Conservation (phyloP, 92 coral and sea anemone genomes). For the Phenganax marumi region DNA sequence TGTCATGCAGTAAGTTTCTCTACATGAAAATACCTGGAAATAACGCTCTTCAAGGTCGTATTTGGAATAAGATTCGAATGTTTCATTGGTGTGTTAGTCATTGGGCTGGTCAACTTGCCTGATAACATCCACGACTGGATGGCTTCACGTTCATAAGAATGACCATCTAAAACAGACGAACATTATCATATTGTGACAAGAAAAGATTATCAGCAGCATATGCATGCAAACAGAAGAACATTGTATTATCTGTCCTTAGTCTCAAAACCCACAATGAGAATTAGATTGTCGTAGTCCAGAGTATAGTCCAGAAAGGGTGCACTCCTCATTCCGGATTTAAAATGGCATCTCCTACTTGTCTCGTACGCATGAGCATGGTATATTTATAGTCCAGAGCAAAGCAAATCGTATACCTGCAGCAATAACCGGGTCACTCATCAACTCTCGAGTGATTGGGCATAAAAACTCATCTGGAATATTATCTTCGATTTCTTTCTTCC, state of each 20-base stretch:
- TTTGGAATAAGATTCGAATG: constrained; percentile 77
- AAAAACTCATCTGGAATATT: constrained; percentile 93
- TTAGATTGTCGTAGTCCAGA: too few species aligned
- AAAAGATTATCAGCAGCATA: neutral
- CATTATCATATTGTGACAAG: neutral
- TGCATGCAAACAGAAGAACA: neutral
- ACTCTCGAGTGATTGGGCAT: constrained; percentile 93
- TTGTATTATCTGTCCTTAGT: too few species aligned
- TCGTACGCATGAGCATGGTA: too few species aligned
- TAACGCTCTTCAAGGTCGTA: constrained; percentile 82
- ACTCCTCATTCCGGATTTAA: too few species aligned
- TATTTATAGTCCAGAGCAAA: too few species aligned
- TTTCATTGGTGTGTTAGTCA: constrained; percentile 95
- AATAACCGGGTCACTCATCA: constrained; percentile 93
- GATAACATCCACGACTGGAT: constrained; percentile 88
- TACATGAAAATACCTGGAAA: constrained; percentile 64
- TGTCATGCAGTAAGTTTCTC: neutral
- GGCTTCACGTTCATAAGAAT: constrained; percentile 86
- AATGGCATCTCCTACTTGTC: too few species aligned
- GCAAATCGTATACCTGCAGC: constrained; percentile 73
- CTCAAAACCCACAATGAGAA: too few species aligned
- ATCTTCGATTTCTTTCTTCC: constrained; percentile 82
- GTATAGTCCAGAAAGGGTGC: too few species aligned
- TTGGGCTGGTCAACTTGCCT: constrained; percentile 87
- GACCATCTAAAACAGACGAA: constrained; percentile 68